Base-by-base conservation (phyloP, 2,797 vertebrate species). In the Otolemur crassicaudatus region DNA sequence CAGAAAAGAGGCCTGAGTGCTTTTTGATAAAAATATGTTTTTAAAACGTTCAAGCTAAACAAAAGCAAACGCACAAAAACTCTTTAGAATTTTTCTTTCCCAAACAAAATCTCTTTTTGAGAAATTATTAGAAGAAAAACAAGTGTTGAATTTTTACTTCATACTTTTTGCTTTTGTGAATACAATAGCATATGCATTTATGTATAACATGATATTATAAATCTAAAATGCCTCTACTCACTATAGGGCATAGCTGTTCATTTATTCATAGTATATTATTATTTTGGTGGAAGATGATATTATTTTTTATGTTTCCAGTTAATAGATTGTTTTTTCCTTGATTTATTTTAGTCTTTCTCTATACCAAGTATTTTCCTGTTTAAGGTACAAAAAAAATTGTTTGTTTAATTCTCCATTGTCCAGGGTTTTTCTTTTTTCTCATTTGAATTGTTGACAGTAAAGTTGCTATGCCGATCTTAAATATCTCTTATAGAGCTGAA, bases 301-400 rank as follows among this genome's bases (percentile, higher is more conserved):
- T 73, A 31, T 56, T 73, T 94, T 89, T 91, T 86, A 73, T 90
- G 70, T 95, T 90, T 95, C 43, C 23, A 82, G 82, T 84, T 91
- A 85, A 79, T 34, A 67, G 29, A 63, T 12, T 83, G 12, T 46
- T 95, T 97, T 56, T 72, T 46, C 29, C 53, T 87, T 87, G 27
- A 90, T 90, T 93, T 72, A 61, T 82, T 93, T 94, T 88, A 17
- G 11, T 60, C 37, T 94, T 87, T 85, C 79, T 95, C 46, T 69
- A 43, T 93, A 81, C 29, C 83, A 82, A 77, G 37, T 43, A 61
- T 72, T 27, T 96, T 85, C 82, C 94, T 83, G 46, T 61, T 92
- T 87, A 69, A 56, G 58, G 67, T 87, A 53, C 94, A 95, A 53
- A 53, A 53, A 49, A 49, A 49, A 23, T 8, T 53, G 40, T 67